Base-by-base conservation (phyloP, 2,888 invertebrate genomes). In the Pammene aurita region DNA sequence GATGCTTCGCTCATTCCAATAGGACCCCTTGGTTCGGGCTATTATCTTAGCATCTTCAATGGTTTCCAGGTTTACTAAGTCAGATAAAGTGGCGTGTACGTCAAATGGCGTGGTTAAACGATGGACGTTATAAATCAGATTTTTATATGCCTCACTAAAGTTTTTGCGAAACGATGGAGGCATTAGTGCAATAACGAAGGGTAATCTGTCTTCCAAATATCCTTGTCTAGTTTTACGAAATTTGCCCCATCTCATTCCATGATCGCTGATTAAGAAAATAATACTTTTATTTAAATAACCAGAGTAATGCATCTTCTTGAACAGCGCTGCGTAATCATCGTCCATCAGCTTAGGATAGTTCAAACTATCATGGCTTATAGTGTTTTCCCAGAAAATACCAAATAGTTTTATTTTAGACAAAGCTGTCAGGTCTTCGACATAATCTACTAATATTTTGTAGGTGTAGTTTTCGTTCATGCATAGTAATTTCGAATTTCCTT, bases 251-350 rank as follows among this genome's bases (percentile, higher is more conserved):
- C 58, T 44, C n/a, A 2, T 26, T 0, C 58, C 58, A 34, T 58
- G 58, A 7, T 58, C 58, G 34, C 58, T 58, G 0, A 46, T 26
- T 9, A 58, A 58, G 34, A 58, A 14, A 14, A 58, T 5, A 6
- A 58, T 58, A 34, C 26, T 58, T 34, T 58, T 46, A 34, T 46
- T n/a, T 5, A 58, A 46, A 14, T 58, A 58, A 58, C 58, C 58
- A 34, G 34, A 58, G 9, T 13, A n/a, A 5, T n/a, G 14, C 26
- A 58, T 26, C 6, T 34, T 34, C 0, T 5, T 44, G 14, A 58
- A 58, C 11, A 46, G 10, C 5, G n/a, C 14, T n/a, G 26, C 14
- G 34, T 46, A 58, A 10, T 34, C 14, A 10, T 58, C 34, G 10
- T 58, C 58, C 44, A 58, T 44, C 10, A 46, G 26, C 14, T 26